These are phyloP conservation scores for Chauna torquata DNA, from an alignment of 2,113 vertebrate species.

Conservation along the genomic window DNA sequence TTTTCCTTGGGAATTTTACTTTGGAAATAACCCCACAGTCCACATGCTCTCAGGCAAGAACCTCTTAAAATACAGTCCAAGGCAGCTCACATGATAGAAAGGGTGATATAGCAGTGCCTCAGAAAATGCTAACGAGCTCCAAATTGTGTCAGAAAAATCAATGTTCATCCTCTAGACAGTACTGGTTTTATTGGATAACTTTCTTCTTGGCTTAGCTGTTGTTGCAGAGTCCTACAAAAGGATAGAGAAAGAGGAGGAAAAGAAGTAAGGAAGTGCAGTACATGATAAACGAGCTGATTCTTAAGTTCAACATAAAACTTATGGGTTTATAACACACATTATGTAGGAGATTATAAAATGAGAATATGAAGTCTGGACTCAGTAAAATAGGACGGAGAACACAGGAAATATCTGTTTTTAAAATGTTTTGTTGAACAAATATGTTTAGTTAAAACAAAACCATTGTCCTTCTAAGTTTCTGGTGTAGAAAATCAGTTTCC, in stretches of 20 bases:
- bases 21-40: not conserved
- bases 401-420: not conserved
- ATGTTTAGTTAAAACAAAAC: not conserved
- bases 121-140: slow-evolving; percentile 13
- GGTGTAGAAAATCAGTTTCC: not conserved
- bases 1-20: not conserved
- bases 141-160: slow-evolving; percentile 31
- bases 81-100: not conserved
- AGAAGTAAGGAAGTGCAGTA: not conserved
- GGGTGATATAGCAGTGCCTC: not conserved
- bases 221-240: not conserved
- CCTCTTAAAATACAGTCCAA: not conserved
- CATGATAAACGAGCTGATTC: not conserved
- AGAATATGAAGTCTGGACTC: not conserved
- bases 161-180: not conserved
- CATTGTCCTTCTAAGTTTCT: not conserved
- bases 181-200: not conserved
- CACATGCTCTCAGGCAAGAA: not conserved
- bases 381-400: not conserved
- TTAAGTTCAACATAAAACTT: not conserved
- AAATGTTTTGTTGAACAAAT: not conserved
- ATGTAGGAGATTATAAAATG: slow-evolving; percentile 6
- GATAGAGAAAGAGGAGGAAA: not conserved
- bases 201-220: not conserved
- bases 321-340: not conserved